These are phyloP conservation scores for Empidonax alnorum DNA, from an alignment of 2,113 vertebrate genomes.

Conservation along the genomic window DNA sequence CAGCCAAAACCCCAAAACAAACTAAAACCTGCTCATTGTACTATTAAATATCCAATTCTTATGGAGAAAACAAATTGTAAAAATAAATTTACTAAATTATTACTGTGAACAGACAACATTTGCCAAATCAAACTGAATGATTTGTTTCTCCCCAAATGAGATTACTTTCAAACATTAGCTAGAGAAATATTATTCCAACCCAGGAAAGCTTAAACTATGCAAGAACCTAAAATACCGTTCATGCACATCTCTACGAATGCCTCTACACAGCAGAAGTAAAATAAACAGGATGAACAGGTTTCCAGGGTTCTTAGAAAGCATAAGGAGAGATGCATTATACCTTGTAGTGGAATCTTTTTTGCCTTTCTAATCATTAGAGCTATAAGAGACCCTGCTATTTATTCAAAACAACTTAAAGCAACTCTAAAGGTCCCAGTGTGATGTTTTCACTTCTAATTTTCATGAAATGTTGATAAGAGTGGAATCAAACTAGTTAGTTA, in stretches of 20 bases:
- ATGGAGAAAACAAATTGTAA: neutral
- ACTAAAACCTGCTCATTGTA: neutral
- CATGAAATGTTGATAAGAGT: constrained; percentile 74
- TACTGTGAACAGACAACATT: neutral
- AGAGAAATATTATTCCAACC: neutral
- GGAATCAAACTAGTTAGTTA: constrained; percentile 78
- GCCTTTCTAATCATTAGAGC: constrained; percentile 41
- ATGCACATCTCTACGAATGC: neutral
- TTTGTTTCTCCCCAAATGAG: neutral
- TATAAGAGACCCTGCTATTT: constrained; percentile 64
- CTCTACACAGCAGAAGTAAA: neutral
- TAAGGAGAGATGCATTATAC: neutral
- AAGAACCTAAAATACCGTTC: neutral
- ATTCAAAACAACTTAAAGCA: constrained; percentile 78
- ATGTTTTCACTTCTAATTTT: constrained; percentile 78
- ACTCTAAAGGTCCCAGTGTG: constrained; percentile 74
- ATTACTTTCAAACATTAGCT: neutral
- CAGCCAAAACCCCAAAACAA: neutral
- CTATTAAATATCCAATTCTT: neutral
- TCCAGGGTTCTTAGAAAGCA: neutral
- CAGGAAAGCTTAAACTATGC: neutral
- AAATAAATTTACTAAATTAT: neutral
- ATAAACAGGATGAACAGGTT: neutral
- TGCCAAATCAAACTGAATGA: neutral
- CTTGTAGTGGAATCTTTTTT: constrained; percentile 20